Base-by-base conservation (phyloP, 2,797 vertebrate species). In the Dendrocincla fuliginosa region DNA sequence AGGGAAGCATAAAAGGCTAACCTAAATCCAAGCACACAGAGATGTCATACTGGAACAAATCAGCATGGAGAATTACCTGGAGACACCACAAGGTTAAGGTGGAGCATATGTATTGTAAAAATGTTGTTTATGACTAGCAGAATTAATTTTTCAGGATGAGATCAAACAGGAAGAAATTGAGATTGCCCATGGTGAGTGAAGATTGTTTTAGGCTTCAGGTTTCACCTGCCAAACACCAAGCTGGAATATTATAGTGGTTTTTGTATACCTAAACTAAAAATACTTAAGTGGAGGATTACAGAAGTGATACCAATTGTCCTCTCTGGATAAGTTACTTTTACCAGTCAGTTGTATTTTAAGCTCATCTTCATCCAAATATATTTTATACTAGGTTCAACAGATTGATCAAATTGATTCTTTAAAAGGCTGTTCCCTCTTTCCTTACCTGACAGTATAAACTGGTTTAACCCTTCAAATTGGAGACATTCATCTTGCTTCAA, bases 1-100 rank as follows among this genome's bases (percentile, higher is more conserved):
- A 93, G 44, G 88, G 93, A 97, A 96, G 84, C 70, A 89, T 89
- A 93, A 97, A 97, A 98, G 90, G 97, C 97, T 97, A 97, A 89
- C 60, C 85, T 89, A 97, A 97, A 97, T 97, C 96, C 90, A 92
- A 94, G 67, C 61, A 81, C 75, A 80, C 90, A 95, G 81, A 93
- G 56, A 95, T 97, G 95, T 97, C 95, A 95, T 85, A 63, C 50
- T 69, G 76, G 92, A 96, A 91, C 92, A 94, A 97, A 96, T 93
- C 83, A 93, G 92, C 76, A 42, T 64, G 41, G 84, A 95, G 44
- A 91, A 83, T 91, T 91, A 94, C 71, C 91, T 94, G 71, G 33
- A 95, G 75, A 84, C 23, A 8, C 77, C 78, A 64, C 53, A 67
- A 96, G 93, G 95, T 91, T 89, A 95, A 93, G 89, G 77, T 91